Evolutionary conservation across 2,888 invertebrate genomes (phyloP), one percentile per base, ranked within the genome.

Genomic region (Alentia gelatinosa): DNA sequence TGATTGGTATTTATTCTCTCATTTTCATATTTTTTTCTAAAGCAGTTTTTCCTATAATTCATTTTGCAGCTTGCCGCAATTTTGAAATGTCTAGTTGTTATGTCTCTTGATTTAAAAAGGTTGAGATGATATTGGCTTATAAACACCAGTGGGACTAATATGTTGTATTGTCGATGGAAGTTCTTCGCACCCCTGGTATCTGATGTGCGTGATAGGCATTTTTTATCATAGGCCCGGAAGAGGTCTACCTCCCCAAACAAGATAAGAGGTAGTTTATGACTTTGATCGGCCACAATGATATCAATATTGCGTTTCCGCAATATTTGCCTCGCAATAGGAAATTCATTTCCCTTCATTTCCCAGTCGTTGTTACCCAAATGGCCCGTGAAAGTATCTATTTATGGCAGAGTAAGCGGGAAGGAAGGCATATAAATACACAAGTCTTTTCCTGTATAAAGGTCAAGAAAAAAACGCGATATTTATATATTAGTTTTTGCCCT

Each of bases 211-310:
- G 56, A 12, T 56, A n/a, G 56, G n/a, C 56, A 56, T 56, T 56
- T 56, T 56, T 56, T 56, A n/a, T 56, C 56, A 19, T 56, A n/a
- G 56, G 19, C 19, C 19, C 56, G 56, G 56, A 56, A 56, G 56
- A n/a, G 56, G 5, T 56, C 56, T 56, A n/a, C 56, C n/a, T 56
- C 56, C 56, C n/a, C 56, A 56, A 56, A 56, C 56, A 56, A 56
- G 56, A 56, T 56, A 56, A 56, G 56, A n/a, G n/a, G 56, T 56
- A n/a, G 56, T 56, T 56, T 56, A 56, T 56, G 56, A 56, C 56
- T 19, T 56, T 56, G 56, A 56, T 56, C 56, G 56, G 56, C 56
- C 19, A 1, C 56, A 56, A 1, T n/a, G 56, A 56, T 56, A 56
- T 19, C 56, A 56, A 56, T 56, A 56, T 56, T 9, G 19, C 56